Percentiles rank a stretch among this genome's conserved stretches.
These are phyloP conservation scores for Fragum fragum DNA, from an alignment of 2,888 invertebrate genomes.

Conservation along the genomic window DNA sequence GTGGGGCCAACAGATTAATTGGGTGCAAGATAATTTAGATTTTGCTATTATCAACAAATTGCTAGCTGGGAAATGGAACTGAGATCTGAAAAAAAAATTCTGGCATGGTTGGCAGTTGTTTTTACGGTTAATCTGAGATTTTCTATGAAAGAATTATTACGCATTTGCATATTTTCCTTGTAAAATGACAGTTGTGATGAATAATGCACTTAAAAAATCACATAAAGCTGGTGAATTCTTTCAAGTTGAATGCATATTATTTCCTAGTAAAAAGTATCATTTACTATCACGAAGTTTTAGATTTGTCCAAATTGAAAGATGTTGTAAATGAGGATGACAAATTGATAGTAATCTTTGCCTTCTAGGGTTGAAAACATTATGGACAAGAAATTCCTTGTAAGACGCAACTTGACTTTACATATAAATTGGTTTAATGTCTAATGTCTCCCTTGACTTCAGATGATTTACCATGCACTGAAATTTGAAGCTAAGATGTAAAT, in stretches of 20 bases:
- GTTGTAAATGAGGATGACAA: too few relatives aligned
- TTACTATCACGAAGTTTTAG: too few relatives aligned
- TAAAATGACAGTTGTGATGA: background rate
- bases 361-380: too few relatives aligned
- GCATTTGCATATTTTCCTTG: background rate
- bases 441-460: too few relatives aligned
- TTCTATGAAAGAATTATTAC: background rate
- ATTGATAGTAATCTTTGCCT: too few relatives aligned
- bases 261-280: too few relatives aligned
- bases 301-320: too few relatives aligned
- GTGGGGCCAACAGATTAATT: background rate
- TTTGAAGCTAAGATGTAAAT: too few relatives aligned
- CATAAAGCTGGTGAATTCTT: background rate
- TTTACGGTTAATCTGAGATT: background rate
- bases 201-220: conserved; percentile 3
- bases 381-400: too few relatives aligned
- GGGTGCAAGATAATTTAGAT: background rate
- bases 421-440: too few relatives aligned
- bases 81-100: background rate
- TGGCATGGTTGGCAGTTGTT: background rate
- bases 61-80: background rate
- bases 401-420: too few relatives aligned
- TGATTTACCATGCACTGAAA: too few relatives aligned
- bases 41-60: background rate
- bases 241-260: background rate